A percentile compares a stretch with the other conserved stretches of the same genome.
Conservation (phyloP, 2,113 vertebrate genomes). For the Anguilla japonica region DNA sequence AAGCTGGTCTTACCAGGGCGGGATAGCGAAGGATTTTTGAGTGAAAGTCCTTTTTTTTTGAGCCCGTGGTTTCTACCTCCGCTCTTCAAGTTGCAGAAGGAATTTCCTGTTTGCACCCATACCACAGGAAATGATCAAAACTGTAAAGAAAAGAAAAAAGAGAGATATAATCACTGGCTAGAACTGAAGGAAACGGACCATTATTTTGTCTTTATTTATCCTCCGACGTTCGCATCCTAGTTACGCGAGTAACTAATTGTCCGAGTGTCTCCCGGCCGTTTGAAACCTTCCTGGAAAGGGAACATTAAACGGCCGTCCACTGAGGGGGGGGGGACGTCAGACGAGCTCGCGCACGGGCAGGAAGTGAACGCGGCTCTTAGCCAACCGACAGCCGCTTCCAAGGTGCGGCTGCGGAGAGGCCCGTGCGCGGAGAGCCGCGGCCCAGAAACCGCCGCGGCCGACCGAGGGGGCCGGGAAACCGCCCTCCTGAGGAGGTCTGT, state of each 20-base stretch:
- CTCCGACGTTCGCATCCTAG: neutral
- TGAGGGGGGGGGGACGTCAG: neutral
- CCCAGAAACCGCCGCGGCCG: conserved; percentile 33
- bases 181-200: neutral
- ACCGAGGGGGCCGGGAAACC: neutral
- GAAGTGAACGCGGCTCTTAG: neutral
- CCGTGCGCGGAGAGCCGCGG: conserved; percentile 11
- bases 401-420: neutral
- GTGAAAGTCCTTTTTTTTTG: neutral
- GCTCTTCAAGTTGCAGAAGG: neutral
- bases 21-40: neutral
- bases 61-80: neutral
- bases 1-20: neutral
- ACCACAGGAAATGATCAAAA: neutral
- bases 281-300: neutral
- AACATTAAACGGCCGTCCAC: neutral
- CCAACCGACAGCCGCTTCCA: conserved; percentile 20
- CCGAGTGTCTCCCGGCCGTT: neutral
- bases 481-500: conserved; percentile 10
- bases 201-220: neutral
- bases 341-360: neutral
- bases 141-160: neutral
- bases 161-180: neutral
- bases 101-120: neutral
- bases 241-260: neutral